Percentiles rank a stretch among this genome's conserved stretches.
These are phyloP conservation scores for Sphaeramia orbicularis DNA, from an alignment of 2,797 vertebrate genomes.

Conservation along the genomic window DNA sequence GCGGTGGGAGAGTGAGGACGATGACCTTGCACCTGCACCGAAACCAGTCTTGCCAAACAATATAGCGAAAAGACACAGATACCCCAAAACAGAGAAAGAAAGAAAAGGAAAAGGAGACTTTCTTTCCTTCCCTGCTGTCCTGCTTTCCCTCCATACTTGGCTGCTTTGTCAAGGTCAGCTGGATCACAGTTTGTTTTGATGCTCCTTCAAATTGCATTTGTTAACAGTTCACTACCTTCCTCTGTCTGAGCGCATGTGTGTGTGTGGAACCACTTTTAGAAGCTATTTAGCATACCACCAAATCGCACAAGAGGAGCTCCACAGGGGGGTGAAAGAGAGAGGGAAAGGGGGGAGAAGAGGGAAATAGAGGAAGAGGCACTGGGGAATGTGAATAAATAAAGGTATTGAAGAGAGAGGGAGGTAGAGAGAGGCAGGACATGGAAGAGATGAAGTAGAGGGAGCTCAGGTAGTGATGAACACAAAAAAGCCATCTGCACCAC, in stretches of 20 bases:
- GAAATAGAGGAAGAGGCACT: slow-evolving; percentile 11
- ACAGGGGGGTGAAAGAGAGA: slow-evolving; percentile 15
- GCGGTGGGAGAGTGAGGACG: not conserved
- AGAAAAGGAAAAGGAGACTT: not conserved
- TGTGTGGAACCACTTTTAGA: slow-evolving; percentile 24
- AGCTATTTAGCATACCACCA: slow-evolving; percentile 34
- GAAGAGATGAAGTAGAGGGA: slow-evolving; percentile 1
- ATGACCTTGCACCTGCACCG: slow-evolving; percentile 57
- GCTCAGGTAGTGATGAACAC: slow-evolving; percentile 21
- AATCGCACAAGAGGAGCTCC: slow-evolving; percentile 38
- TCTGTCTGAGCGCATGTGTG: not conserved
- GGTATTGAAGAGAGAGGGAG: slow-evolving; percentile 1
- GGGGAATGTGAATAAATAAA: slow-evolving; percentile 49
- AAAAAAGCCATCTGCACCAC: slow-evolving; percentile 28
- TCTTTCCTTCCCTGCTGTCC: slow-evolving; percentile 7
- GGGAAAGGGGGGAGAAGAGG: not conserved
- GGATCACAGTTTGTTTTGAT: slow-evolving; percentile 45
- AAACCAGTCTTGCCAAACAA: slow-evolving; percentile 33
- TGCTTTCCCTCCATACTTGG: slow-evolving; percentile 34
- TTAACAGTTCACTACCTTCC: slow-evolving; percentile 35
- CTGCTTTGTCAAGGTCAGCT: slow-evolving; percentile 55
- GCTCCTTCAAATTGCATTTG: slow-evolving; percentile 52
- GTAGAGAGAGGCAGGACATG: not conserved
- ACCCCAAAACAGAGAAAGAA: slow-evolving; percentile 46
- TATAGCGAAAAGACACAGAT: slow-evolving; percentile 40